These are phyloP conservation scores for Falco concolor DNA, from an alignment of 2,797 vertebrate genomes.

Conservation along the genomic window DNA sequence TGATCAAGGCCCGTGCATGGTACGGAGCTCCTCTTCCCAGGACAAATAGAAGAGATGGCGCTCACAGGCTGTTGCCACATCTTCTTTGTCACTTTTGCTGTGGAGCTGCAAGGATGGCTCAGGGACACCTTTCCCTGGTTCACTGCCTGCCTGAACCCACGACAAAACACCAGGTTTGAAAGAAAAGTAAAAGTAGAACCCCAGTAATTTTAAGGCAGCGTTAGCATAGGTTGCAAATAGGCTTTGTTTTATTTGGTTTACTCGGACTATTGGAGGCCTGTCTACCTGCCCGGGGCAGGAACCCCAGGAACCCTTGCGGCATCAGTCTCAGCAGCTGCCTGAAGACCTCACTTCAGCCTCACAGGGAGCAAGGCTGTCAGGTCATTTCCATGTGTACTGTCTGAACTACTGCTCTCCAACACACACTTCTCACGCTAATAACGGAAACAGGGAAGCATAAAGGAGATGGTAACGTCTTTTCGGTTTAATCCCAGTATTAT, in stretches of 20 bases:
- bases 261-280: too few species aligned
- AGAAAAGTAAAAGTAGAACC: background rate
- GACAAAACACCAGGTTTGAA: background rate
- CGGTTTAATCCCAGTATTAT: background rate
- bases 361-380: background rate
- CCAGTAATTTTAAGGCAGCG: background rate
- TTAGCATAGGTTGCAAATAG: background rate
- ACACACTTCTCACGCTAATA: background rate
- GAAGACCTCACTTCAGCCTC: background rate
- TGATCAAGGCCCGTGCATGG: too few species aligned
- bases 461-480: background rate
- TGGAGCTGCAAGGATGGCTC: background rate
- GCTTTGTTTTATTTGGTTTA: background rate
- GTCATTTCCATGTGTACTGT: background rate
- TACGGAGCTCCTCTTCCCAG: background rate
- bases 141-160: background rate
- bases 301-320: accelerated
- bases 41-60: background rate
- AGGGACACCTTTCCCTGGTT: background rate
- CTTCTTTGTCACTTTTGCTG: background rate
- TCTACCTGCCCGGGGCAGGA: background rate
- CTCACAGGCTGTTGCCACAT: background rate
- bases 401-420: background rate
- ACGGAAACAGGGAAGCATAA: background rate
- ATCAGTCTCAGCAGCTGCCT: accelerated